These are phyloP conservation scores for Bubalus kerabau DNA, from an alignment of 2,113 vertebrate species.

Conservation along the genomic window DNA sequence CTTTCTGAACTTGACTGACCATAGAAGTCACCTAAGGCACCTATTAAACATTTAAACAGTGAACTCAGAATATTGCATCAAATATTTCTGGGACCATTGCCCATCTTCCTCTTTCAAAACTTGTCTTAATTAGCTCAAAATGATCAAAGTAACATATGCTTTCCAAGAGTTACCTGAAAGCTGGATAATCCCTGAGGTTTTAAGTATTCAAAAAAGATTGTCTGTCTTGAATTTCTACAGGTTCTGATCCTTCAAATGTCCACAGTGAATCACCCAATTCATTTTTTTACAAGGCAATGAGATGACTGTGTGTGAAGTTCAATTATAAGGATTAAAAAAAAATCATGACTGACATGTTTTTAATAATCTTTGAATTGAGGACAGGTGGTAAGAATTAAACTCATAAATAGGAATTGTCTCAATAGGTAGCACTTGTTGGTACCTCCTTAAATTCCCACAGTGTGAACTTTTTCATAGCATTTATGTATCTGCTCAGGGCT, in stretches of 20 bases:
- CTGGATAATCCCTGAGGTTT: neutral
- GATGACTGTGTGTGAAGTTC: neutral
- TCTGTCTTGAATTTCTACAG: neutral
- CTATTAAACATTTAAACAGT: neutral
- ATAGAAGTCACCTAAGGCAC: neutral
- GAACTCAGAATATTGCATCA: neutral
- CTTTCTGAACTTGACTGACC: neutral
- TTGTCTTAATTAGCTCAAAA: neutral
- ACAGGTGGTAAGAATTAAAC: neutral
- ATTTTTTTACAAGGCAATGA: neutral
- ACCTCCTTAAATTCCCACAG: neutral
- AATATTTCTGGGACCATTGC: neutral
- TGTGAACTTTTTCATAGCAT: neutral
- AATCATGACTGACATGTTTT: neutral
- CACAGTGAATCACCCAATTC: neutral
- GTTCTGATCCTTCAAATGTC: neutral
- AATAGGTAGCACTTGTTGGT: neutral
- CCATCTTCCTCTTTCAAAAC: neutral
- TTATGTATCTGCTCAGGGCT: neutral
- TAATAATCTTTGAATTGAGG: neutral
- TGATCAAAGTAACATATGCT: neutral
- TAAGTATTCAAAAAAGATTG: neutral
- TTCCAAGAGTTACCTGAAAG: neutral
- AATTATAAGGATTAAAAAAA: neutral
- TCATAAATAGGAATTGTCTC: neutral